Conservation (phyloP, 37 sponge, comb jelly and placozoan species). For the Oscarella lobularis region DNA sequence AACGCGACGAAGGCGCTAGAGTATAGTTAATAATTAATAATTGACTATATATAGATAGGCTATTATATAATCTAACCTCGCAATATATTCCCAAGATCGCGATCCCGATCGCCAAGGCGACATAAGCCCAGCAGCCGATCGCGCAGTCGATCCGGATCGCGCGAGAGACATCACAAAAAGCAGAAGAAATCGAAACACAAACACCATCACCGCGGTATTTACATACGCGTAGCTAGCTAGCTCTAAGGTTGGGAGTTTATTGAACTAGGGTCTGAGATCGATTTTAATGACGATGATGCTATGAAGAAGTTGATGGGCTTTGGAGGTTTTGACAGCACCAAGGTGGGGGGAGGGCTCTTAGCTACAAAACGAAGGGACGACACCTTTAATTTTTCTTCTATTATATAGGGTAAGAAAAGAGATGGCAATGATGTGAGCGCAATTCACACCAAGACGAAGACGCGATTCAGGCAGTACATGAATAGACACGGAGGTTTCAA, state of each 20-base stretch:
- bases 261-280: too few species aligned
- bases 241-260: background rate
- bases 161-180: background rate
- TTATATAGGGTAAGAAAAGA: background rate
- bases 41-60: too few species aligned
- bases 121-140: too few species aligned
- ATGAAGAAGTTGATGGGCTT: background rate
- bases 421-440: background rate
- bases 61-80: too few species aligned
- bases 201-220: background rate
- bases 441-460: background rate
- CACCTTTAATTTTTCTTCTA: too few species aligned
- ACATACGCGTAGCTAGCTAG: background rate
- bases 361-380: too few species aligned
- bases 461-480: background rate
- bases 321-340: background rate
- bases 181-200: background rate
- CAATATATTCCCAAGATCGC: too few species aligned
- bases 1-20: too few species aligned
- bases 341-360: too few species aligned
- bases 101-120: too few species aligned
- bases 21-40: too few species aligned
- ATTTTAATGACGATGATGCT: background rate
- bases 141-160: too few species aligned
- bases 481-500: background rate